phyloP scores from a whole-genome alignment of 2,797 vertebrate species.

The Sciurus vulgaris region DNA sequence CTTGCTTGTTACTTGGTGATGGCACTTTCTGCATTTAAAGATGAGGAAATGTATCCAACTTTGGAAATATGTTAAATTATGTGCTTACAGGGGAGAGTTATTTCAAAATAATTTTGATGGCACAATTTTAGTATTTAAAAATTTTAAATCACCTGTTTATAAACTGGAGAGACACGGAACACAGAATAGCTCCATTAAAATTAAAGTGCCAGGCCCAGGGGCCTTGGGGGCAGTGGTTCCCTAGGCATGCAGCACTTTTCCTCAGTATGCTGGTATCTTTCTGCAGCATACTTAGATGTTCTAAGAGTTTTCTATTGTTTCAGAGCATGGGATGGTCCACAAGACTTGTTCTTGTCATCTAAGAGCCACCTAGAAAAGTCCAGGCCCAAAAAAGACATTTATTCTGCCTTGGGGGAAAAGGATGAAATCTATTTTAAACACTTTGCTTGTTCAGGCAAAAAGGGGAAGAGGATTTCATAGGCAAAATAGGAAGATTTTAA shows the following conservation, averaged over 20 bases:
- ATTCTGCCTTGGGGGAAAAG: not conserved
- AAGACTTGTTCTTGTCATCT: not conserved
- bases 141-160: conserved; percentile 29
- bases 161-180: not conserved
- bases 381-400: not conserved
- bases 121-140: not conserved
- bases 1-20: not conserved
- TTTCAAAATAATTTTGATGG: conserved; percentile 41
- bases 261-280: not conserved
- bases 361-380: not conserved
- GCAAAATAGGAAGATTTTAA: not conserved
- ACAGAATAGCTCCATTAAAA: conserved; percentile 27
- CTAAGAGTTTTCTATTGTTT: not conserved
- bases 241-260: not conserved
- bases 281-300: not conserved
- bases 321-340: not conserved
- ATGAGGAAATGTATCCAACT: not conserved
- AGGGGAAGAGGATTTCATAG: not conserved
- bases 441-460: not conserved
- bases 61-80: not conserved
- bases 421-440: not conserved
- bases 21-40: not conserved
- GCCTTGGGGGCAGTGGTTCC: not conserved
- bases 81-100: not conserved
- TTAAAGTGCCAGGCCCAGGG: not conserved